These are phyloP conservation scores for Phragmatobia fuliginosa DNA, from an alignment of 2,888 invertebrate genomes.

Conservation along the genomic window DNA sequence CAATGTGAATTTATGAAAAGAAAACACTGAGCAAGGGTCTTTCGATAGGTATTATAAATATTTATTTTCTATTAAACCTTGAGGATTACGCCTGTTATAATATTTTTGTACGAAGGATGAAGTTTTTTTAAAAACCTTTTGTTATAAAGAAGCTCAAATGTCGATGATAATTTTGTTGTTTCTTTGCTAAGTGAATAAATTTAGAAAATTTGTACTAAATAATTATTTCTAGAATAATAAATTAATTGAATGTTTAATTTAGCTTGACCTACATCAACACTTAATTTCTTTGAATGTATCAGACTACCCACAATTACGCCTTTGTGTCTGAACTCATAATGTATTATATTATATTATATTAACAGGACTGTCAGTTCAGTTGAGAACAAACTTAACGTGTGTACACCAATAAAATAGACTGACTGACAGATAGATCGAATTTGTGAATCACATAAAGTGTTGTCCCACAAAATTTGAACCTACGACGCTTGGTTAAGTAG, in stretches of 20 bases:
- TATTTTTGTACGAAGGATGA: background rate
- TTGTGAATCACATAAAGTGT: too few relatives aligned
- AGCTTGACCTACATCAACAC: background rate
- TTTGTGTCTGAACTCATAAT: background rate
- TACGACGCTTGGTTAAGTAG: too few relatives aligned
- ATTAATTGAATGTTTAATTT: too few relatives aligned
- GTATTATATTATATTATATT: too few relatives aligned
- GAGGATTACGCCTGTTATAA: background rate
- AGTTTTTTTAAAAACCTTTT: background rate
- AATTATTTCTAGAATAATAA: too few relatives aligned
- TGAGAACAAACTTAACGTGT: too few relatives aligned
- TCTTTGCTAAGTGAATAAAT: background rate
- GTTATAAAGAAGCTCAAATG: background rate
- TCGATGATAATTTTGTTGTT: background rate
- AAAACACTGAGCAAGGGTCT: slow-evolving; percentile 26
- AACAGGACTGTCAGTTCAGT: background rate
- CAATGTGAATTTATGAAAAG: slow-evolving; percentile 40
- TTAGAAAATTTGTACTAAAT: too few relatives aligned
- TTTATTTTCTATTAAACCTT: slow-evolving; percentile 12
- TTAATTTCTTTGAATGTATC: background rate
- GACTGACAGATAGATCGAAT: too few relatives aligned
- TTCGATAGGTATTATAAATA: background rate
- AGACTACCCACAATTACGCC: background rate
- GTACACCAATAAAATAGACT: background rate
- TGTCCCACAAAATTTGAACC: too few relatives aligned